Evolutionary conservation across 2,888 invertebrate genomes (phyloP), one percentile per base, ranked within the genome.

Genomic region (Melikaiella ostensackeni): DNA sequence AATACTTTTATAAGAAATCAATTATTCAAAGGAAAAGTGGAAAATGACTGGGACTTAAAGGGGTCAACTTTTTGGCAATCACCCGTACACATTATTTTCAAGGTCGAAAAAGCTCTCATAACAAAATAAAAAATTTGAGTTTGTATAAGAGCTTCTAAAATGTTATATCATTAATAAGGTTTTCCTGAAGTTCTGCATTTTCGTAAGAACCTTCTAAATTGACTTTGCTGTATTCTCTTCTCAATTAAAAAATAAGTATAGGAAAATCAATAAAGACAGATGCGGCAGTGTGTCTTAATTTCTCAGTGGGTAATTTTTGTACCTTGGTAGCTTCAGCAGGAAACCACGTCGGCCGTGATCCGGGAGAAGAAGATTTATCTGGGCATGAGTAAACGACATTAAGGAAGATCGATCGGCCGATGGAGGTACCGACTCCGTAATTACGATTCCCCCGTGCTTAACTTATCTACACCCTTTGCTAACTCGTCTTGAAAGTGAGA

Each of bases 391-490:
- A 81, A 81, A 80, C 74, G 77, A 79, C 81, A 80, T 80, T 81
- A 82, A 84, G 81, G 81, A 84, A 84, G 84, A 85, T 83, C 82
- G 82, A 84, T 83, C 79, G 83, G 70, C 75, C 77, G 59, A 81
- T 81, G 78, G 74, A 77, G 75, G 73, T 74, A 77, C 80, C 75
- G 79, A 74, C 79, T 77, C 80, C 59, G 82, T 84, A 83, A 80
- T 70, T 70, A 70, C 70, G 30, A 70, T 46, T 70, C 70, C 70
- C 70, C 50, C 30, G 70, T 70, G 70, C 50, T 70, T 70, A n/a
- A 70, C 70, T 70, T 70, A 70, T 70, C 70, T 70, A 70, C 50
- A 50, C 70, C 27, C 46, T 50, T 70, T 46, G 46, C 50, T 61
- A 24, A 16, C 61, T 50, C n/a, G 24, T 50, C 59, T 59, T 35